Conservation (phyloP, 2,888 invertebrate species). For the Melinaea menophilus region DNA sequence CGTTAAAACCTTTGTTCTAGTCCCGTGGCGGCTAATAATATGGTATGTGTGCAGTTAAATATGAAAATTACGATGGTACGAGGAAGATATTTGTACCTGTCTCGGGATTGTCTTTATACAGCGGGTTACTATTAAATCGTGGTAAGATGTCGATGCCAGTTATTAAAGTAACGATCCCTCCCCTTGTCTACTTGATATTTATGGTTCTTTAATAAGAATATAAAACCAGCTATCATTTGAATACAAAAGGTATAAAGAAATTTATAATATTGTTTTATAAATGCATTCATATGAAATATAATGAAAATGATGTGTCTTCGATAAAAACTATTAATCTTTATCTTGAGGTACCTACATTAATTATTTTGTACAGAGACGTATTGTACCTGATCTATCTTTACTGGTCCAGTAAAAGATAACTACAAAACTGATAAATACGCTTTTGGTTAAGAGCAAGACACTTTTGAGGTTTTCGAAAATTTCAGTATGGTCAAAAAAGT, state of each 20-base stretch:
- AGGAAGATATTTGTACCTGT: conserved; percentile 48
- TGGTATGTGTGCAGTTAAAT: conserved; percentile 23
- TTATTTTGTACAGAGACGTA: too few relatives aligned
- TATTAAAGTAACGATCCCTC: conserved; percentile 63
- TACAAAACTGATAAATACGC: too few relatives aligned
- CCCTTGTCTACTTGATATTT: conserved; percentile 57
- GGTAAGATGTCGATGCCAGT: conserved; percentile 54
- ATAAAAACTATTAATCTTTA: too few relatives aligned
- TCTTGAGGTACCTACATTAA: too few relatives aligned
- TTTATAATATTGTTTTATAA: too few relatives aligned
- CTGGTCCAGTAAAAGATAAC: too few relatives aligned
- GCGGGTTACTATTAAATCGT: conserved; percentile 62
- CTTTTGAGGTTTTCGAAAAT: too few relatives aligned
- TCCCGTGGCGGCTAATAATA: conserved; percentile 24
- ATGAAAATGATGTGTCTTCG: too few relatives aligned
- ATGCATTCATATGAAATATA: too few relatives aligned
- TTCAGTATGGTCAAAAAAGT: too few relatives aligned
- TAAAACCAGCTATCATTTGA: conserved; percentile 20
- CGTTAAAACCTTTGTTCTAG: conserved; percentile 15
- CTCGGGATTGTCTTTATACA: conserved; percentile 42
- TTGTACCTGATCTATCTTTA: too few relatives aligned
- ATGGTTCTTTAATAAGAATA: conserved; percentile 60
- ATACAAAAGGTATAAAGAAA: conserved; percentile 1
- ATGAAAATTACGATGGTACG: conserved; percentile 38
- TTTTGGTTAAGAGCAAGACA: too few relatives aligned